These are phyloP conservation scores for Neodiprion fabricii DNA, from an alignment of 1,140 invertebrate species.

Conservation along the genomic window DNA sequence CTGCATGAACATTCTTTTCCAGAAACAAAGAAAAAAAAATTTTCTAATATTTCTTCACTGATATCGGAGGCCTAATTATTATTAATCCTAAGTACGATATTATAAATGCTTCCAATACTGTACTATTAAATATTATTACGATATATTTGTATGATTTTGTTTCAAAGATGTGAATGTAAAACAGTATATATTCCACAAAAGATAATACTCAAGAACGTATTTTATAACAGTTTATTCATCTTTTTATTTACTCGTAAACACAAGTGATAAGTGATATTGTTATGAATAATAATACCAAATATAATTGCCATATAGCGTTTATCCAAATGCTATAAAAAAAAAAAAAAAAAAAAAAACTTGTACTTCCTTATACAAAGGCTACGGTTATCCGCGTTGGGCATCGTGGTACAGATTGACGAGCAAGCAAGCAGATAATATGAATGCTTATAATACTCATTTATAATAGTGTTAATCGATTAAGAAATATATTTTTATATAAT, in stretches of 20 bases:
- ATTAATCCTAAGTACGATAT: slow-evolving; percentile 40
- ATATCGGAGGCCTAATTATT: slow-evolving; percentile 38
- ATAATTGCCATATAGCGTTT: slow-evolving; percentile 34
- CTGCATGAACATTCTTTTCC: too few species aligned
- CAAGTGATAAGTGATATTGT: slow-evolving; percentile 64
- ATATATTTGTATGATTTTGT: slow-evolving; percentile 57
- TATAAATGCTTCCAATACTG: slow-evolving; percentile 59
- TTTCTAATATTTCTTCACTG: slow-evolving; percentile 33
- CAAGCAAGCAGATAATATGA: slow-evolving; percentile 37
- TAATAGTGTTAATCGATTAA: slow-evolving; percentile 62
- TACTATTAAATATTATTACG: slow-evolving; percentile 47
- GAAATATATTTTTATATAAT: slow-evolving; percentile 65
- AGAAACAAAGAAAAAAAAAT: too few species aligned
- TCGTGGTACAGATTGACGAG: slow-evolving; percentile 50
- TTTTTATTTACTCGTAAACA: slow-evolving; percentile 59
- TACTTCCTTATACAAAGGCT: slow-evolving; percentile 59
- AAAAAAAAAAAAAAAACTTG: slow-evolving; percentile 39
- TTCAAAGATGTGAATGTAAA: slow-evolving; percentile 23
- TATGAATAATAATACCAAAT: slow-evolving; percentile 48
- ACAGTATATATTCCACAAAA: slow-evolving; percentile 46
- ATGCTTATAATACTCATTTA: slow-evolving; percentile 63
- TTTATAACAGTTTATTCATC: slow-evolving; percentile 63
- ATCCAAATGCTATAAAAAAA: slow-evolving; percentile 17
- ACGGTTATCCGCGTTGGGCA: slow-evolving; percentile 61
- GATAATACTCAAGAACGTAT: slow-evolving; percentile 63